Evolutionary conservation across 2,888 invertebrate species (phyloP), one percentile per base, ranked within the genome.

Genomic region (Tridacna crocea): DNA sequence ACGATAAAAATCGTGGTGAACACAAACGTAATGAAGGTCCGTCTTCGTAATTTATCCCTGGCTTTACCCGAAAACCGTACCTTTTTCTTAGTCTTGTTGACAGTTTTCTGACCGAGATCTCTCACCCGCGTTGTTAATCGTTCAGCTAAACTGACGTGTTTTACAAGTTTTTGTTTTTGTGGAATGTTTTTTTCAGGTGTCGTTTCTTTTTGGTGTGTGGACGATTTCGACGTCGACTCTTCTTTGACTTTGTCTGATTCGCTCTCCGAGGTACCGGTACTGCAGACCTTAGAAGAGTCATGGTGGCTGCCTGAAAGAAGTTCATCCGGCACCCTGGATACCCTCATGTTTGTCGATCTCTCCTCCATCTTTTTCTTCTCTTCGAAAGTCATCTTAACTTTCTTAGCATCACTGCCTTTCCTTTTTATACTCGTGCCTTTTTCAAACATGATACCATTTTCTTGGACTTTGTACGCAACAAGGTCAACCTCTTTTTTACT

Each of bases 1-100:
- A 72, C 51, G 47, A 80, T 80, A 51, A 77, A 80, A 36, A 80
- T 77, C 0, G 80, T 73, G 10, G 76, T 77, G 55, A 80, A 80
- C 22, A 80, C 77, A 47, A 80, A 80, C 2, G 80, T 80, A 12
- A 80, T 80, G 27, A 80, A 55, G 0, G 80, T 80, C 51, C 80
- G 55, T 26, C 80, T 19, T 51, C 72, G 65, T 17, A 80, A 51
- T 47, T 77, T 80, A n/a, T 76, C 61, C 48, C 76, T 65, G 0
- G 80, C 76, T n/a, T 73, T 73, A 0, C 73, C 58, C 19, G 66
- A 73, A 55, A 80, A 77, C 19, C 36, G n/a, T 11, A 76, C 76
- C 51, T 58, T 63, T 36, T 72, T 76, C 36, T 55, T 70, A 46
- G 70, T 70, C 13, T 26, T 47, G 51, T 70, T 47, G 12, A 70